phyloP scores from a whole-genome alignment of 2,797 vertebrate species.

The Antennarius maculatus region DNA sequence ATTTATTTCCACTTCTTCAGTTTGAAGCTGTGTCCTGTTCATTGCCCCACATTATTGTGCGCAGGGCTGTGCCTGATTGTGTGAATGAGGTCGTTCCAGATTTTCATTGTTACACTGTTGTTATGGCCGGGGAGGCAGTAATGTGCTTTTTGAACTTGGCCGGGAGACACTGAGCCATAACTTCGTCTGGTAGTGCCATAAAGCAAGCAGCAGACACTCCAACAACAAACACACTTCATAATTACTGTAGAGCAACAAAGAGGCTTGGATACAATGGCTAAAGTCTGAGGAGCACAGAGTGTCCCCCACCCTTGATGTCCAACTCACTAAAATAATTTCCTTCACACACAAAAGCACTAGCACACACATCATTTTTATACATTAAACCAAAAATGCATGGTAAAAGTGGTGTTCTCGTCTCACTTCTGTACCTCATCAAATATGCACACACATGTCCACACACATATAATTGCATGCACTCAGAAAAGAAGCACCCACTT shows the following conservation, averaged over 20 bases:
- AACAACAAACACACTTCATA: slow-evolving; percentile 65
- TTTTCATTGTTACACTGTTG: not conserved
- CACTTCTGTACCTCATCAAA: not conserved
- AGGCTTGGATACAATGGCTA: slow-evolving; percentile 64
- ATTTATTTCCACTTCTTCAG: not conserved
- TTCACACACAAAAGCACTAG: slow-evolving; percentile 21
- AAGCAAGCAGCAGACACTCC: slow-evolving; percentile 36
- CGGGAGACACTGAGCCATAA: slow-evolving; percentile 19
- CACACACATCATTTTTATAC: not conserved
- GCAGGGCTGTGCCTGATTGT: not conserved
- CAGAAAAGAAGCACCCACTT: slow-evolving; percentile 20
- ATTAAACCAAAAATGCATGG: not conserved
- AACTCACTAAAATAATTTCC: slow-evolving; percentile 42
- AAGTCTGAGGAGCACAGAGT: slow-evolving; percentile 50
- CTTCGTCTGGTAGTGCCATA: slow-evolving; percentile 41
- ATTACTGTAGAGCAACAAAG: slow-evolving; percentile 69
- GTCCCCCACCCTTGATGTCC: slow-evolving; percentile 49
- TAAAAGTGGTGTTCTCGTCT: too few relatives aligned
- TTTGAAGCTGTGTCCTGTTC: not conserved
- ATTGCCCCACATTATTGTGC: not conserved
- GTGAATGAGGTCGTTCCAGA: not conserved
- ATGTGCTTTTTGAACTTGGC: slow-evolving; percentile 30
- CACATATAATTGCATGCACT: slow-evolving; percentile 16
- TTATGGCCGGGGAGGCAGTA: slow-evolving; percentile 1
- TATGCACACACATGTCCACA: slow-evolving; percentile 9